Evolutionary conservation across 2,113 vertebrate genomes (phyloP), one percentile per base, ranked within the genome.

Genomic region (Myotis yumanensis): DNA sequence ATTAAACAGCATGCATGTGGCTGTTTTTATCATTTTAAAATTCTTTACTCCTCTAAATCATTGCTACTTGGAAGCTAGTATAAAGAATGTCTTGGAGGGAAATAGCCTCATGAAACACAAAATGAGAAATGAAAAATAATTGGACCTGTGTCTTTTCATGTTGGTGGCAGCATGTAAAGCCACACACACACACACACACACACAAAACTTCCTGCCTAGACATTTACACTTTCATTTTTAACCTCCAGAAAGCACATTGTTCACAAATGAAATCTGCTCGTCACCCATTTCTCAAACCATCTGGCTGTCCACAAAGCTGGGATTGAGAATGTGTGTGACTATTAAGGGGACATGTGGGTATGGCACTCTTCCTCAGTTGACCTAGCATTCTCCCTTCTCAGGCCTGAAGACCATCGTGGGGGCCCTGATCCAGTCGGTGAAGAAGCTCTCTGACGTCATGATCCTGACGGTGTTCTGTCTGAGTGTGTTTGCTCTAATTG

Each of bases 381-480:
- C 73, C 72, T 11, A 54, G 92, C 35, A 28, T 92, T 96, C 80
- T 97, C 48, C 97, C 71, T 97, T 91, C 93, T n/a, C 95, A 99
- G 99, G 99, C 73, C 94, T 99, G 88, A 99, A 99, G 98, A 99
- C 99, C 90, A 99, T 99, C 2, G 99, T 99, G 0, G 99, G 99
- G 10, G 99, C 99, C 69, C 98, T 99, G 93, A 99, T 99, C 97
- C 99, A 99, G 97, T 99, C 99, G 0, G 99, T 99, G 97, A 99
- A 99, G 98, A 99, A 99, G 97, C 98, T 99, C 4, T 99, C 99
- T 0, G 99, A 99, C 0, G 99, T 99, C 30, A 99, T 99, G 99
- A 99, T 99, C 98, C 98, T 99, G 97, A 99, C 99, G 1, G 99
- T 99, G 76, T 99, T 99, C 99, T 99, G 99, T 96, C 98, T 99